Base-by-base conservation (phyloP, 2,888 invertebrate species). In the Leucozona laternaria region DNA sequence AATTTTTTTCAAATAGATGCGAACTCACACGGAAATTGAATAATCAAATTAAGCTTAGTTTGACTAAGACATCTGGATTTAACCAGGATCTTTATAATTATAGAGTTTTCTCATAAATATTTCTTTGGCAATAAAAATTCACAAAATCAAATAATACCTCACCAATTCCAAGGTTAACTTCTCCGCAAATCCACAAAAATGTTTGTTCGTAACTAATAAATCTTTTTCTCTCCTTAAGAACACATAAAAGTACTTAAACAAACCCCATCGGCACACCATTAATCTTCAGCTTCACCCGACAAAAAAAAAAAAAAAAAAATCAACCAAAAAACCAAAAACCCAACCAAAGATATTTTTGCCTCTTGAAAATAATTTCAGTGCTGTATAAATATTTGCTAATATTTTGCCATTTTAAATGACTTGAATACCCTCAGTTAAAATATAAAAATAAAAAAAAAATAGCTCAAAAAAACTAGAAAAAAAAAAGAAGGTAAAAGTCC, bases 371-470 rank as follows among this genome's bases (percentile, higher is more conserved):
- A 71, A 84, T 71, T 76, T 75, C 83, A 76, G 71, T 77, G 71
- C 76, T 84, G 60, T 28, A 64, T 60, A 84, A 84, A 84, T 80
- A 80, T 84, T 84, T 84, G 76, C 45, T 64, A 71, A 58, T 80
- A 80, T 84, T 79, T 76, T 76, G 70, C 62, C 62, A 64, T 75
- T 84, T 80, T 40, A 66, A 72, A 80, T 76, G 72, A 70, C 62
- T 22, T 22, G 37, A 60, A 70, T 22, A 76, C 28, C 75, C 45
- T 37, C 76, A 58, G 55, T 62, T 31, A 45, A 66, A 45, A 28
- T 28, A 13, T 0, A 62, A 17, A 31, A 28, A n/a, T n/a, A n/a
- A 53, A 40, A 50, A 57, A 73, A 40, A 40, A 13, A 15, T 1
- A 4, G 4, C n/a, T 1, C 8, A 10, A 28, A 58, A 34, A 37